Evolutionary conservation across 2,888 invertebrate species (phyloP).

Genomic region (Exephanes ischioxanthus): DNA sequence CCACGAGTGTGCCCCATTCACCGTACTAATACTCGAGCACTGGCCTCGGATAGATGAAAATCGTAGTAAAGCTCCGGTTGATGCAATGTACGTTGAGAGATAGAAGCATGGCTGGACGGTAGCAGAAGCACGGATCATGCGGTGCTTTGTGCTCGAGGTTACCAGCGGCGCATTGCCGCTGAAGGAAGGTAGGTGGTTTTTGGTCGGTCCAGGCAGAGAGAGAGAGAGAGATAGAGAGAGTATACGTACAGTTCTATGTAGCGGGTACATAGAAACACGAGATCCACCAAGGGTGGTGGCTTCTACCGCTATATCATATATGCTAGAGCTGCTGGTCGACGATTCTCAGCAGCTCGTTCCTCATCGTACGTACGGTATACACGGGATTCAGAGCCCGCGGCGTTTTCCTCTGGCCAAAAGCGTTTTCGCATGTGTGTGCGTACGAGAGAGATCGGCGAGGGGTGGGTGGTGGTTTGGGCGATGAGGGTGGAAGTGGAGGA

Average conservation of each 20-base stretch:
- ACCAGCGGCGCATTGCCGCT: conserved; percentile 46
- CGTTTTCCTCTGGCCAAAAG: conserved; percentile 46
- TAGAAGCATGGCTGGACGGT: conserved; percentile 5
- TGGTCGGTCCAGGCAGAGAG: conserved; percentile 40
- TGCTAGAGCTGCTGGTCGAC: conserved; percentile 46
- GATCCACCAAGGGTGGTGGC: conserved; percentile 30
- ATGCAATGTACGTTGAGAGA: conserved; percentile 11
- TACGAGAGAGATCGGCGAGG: not conserved
- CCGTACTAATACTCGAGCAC: conserved; percentile 35
- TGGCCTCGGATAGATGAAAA: conserved; percentile 37
- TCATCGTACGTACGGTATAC: conserved; percentile 32
- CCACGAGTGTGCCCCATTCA: conserved; percentile 21
- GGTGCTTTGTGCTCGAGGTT: conserved; percentile 65
- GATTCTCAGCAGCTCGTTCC: conserved; percentile 58
- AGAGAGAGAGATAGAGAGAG: not conserved
- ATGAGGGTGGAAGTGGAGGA: conserved; percentile 71
- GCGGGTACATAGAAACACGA: conserved; percentile 58
- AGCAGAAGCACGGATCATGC: conserved; percentile 54
- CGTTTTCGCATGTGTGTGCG: conserved; percentile 43
- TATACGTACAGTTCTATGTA: too few relatives aligned
- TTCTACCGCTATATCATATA: conserved; percentile 27
- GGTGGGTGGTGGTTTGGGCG: conserved; percentile 51
- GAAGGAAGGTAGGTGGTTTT: conserved; percentile 64
- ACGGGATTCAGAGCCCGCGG: conserved; percentile 1
- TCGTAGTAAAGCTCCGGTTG: conserved; percentile 25